Evolutionary conservation across 2,797 vertebrate genomes (phyloP), one percentile per base, ranked within the genome.

Genomic region (Megalops cyprinoides): DNA sequence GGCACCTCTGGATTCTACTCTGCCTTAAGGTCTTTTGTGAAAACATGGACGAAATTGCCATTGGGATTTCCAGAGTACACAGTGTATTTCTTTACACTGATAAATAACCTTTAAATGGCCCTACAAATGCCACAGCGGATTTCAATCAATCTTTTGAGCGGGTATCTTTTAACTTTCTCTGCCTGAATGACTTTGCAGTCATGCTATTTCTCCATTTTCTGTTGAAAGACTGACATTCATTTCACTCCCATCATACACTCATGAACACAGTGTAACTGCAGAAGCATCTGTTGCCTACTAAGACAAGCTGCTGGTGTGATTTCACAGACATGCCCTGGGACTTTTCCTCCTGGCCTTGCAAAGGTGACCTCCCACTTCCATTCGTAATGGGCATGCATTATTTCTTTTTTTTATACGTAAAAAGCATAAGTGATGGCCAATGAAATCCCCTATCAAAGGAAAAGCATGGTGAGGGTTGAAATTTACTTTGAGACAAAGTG

Each of bases 221-320:
- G 48, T 55, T 51, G 5, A 42, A 49, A 76, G 74, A 53, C n/a
- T 44, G 37, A 31, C 28, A 8, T 31, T 67, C 5, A 51, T 4
- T 74, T n/a, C 31, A 31, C 20, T 42, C 31, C 71, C 48, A 60
- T 1, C 44, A 49, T n/a, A 42, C 20, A 23, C 20, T 56, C 37
- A n/a, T 80, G 69, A 37, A 80, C 1, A 20, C 31, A 55, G 44
- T 48, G 51, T 58, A 58, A 74, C 48, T 48, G 37, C 46, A 49
- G 44, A 37, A 81, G 74, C 74, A 67, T 81, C 73, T 81, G 73
- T 48, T 48, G 42, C 69, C 12, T 9, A 34, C 53, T 56, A 23
- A 10, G 42, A 46, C 44, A 65, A 37, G 42, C 79, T 65, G 79
- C 15, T 65, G n/a, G 3, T 51, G 2, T 49, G 23, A 76, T 62